These are phyloP conservation scores for Actinemys pallida DNA, from an alignment of 2,113 vertebrate genomes.

Conservation along the genomic window DNA sequence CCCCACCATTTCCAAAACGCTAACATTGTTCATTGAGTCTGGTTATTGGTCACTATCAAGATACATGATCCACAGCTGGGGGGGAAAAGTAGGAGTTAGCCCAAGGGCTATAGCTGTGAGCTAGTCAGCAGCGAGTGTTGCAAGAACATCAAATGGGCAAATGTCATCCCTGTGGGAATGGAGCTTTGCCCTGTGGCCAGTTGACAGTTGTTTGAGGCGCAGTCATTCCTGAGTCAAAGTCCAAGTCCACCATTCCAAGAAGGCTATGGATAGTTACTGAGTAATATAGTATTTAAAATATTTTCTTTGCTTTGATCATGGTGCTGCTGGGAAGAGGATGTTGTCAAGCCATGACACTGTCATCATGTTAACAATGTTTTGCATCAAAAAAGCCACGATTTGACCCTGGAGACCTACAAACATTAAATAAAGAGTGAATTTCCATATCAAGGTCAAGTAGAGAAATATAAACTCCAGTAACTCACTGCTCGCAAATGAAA, in stretches of 20 bases:
- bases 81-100: neutral
- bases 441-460: constrained; percentile 39
- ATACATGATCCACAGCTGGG: neutral
- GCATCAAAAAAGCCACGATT: constrained; percentile 28
- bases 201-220: neutral
- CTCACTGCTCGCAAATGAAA: neutral
- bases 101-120: neutral
- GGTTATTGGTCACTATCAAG: neutral
- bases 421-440: constrained; percentile 31
- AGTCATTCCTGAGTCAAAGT: neutral
- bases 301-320: neutral
- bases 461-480: constrained; percentile 33
- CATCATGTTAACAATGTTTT: constrained; percentile 34
- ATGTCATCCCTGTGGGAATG: rapidly evolving
- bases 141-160: rapidly evolving
- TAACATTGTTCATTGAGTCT: neutral
- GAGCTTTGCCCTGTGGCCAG: neutral
- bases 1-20: neutral
- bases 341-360: neutral
- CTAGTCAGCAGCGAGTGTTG: neutral
- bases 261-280: neutral
- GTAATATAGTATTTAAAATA: neutral
- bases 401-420: constrained; percentile 48
- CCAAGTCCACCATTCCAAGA: neutral
- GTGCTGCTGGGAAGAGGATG: neutral